phyloP scores from a whole-genome alignment of 1,140 invertebrate species.

The Eurosta solidaginis region DNA sequence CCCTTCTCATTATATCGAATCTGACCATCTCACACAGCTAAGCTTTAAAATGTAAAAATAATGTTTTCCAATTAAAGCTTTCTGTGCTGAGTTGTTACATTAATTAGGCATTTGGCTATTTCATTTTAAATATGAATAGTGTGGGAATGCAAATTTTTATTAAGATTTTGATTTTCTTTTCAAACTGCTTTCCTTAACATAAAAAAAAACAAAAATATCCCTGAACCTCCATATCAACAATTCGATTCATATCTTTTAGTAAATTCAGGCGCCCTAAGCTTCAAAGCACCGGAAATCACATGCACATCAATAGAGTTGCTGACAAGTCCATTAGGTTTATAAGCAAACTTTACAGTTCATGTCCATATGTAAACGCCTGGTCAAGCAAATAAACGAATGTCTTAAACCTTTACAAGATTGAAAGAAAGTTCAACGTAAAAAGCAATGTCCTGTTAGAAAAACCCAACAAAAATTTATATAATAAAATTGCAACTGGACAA shows the following conservation, averaged over 20 bases:
- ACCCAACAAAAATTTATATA: too few relatives aligned
- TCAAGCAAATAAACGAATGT: neutral
- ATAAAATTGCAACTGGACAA: neutral
- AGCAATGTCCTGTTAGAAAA: conserved; percentile 21
- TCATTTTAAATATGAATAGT: too few relatives aligned
- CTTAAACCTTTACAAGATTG: neutral
- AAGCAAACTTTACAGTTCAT: neutral
- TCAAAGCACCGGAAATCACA: conserved; percentile 4
- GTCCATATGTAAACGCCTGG: neutral
- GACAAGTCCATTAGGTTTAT: conserved; percentile 14
- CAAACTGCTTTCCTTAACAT: too few relatives aligned
- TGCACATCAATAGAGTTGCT: conserved; percentile 19
- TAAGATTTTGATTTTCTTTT: too few relatives aligned
- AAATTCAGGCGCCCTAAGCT: neutral
- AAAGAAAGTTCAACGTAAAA: conserved; percentile 17
- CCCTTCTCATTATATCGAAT: too few relatives aligned
- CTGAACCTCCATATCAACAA: neutral
- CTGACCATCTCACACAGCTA: too few relatives aligned
- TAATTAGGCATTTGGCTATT: too few relatives aligned
- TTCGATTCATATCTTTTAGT: neutral
- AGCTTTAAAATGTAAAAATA: too few relatives aligned
- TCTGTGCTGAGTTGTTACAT: too few relatives aligned
- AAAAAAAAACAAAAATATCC: too few relatives aligned
- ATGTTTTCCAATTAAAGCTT: too few relatives aligned
- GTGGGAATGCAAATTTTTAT: too few relatives aligned